These are phyloP conservation scores for Drepanosiphum platanoidis DNA, from an alignment of 2,888 invertebrate species.

Conservation along the genomic window DNA sequence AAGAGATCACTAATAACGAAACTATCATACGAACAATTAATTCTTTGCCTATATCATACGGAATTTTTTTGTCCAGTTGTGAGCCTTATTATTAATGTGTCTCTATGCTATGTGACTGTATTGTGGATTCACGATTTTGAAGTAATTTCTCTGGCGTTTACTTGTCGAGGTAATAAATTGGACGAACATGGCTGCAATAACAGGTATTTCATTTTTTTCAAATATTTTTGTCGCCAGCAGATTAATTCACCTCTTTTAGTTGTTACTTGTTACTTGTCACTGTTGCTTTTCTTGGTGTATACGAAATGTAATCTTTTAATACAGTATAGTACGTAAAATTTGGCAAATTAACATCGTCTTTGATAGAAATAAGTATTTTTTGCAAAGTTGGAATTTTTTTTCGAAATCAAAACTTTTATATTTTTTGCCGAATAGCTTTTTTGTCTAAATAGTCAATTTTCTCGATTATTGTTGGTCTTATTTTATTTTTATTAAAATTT, in stretches of 20 bases:
- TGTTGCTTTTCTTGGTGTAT: neutral
- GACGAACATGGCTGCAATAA: neutral
- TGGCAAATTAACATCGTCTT: neutral
- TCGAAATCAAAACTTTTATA: neutral
- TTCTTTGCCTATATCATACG: too few species aligned
- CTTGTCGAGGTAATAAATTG: slow-evolving; percentile 48
- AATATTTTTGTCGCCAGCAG: neutral
- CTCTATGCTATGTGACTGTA: too few species aligned
- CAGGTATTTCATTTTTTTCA: neutral
- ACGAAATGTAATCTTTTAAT: neutral
- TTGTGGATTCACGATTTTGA: too few species aligned
- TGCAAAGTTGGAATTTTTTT: neutral
- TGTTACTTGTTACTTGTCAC: too few species aligned
- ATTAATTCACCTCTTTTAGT: neutral
- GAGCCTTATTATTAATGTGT: too few species aligned
- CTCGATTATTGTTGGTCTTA: neutral
- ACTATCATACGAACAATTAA: too few species aligned
- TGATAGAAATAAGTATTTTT: neutral
- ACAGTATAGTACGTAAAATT: neutral
- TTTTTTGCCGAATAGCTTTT: neutral
- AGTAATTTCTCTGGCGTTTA: slow-evolving; percentile 10
- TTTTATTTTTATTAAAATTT: neutral
- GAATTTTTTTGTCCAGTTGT: too few species aligned
- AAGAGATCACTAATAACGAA: too few species aligned
- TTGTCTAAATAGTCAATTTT: neutral